Percentiles rank a stretch among this genome's conserved stretches.
Conservation (phyloP, 2,113 vertebrate species). For the Panurus biarmicus region DNA sequence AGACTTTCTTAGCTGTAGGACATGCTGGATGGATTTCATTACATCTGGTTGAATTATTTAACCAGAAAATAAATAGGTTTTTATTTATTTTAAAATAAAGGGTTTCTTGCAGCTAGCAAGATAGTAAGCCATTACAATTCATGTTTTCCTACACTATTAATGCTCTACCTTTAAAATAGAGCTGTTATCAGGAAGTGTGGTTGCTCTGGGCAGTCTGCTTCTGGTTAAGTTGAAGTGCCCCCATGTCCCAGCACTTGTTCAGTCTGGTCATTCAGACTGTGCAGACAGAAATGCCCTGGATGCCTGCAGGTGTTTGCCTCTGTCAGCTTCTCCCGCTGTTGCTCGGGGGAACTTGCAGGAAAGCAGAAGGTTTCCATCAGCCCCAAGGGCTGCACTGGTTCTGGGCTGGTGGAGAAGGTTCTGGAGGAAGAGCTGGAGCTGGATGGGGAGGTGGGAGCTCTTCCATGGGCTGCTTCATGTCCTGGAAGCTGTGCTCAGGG, state of each 20-base stretch:
- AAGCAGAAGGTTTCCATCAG: neutral
- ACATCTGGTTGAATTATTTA: neutral
- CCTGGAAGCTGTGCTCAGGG: neutral
- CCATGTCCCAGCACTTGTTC: neutral
- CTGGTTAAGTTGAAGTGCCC: neutral
- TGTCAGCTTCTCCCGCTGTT: neutral
- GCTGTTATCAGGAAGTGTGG: neutral
- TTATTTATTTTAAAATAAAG: neutral
- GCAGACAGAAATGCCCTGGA: neutral
- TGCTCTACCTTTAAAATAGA: neutral
- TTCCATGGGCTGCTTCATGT: too few relatives aligned
- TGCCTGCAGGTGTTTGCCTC: neutral
- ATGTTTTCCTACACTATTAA: neutral
- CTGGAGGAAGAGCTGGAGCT: neutral
- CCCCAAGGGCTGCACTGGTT: neutral
- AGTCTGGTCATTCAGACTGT: neutral
- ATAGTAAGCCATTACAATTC: neutral
- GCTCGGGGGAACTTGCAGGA: neutral
- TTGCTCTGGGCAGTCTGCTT: neutral
- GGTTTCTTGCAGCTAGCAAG: neutral
- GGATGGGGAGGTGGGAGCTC: neutral
- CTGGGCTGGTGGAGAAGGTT: neutral
- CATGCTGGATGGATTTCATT: neutral
- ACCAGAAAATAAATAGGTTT: too few relatives aligned
- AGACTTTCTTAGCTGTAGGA: neutral